phyloP scores from a whole-genome alignment of 2,888 invertebrate genomes.

The Aromia moschata region DNA sequence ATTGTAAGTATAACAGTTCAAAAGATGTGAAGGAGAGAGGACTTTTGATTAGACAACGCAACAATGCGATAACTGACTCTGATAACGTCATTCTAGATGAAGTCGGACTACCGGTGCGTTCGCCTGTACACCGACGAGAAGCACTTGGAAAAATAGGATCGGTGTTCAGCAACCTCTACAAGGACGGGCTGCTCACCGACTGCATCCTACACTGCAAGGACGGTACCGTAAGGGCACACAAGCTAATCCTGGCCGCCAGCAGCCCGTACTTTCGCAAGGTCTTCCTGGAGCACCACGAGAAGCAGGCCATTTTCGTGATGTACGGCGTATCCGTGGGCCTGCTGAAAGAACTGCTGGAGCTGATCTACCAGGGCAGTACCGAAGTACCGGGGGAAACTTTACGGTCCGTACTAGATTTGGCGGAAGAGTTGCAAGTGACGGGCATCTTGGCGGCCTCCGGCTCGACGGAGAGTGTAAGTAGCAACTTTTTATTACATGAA shows the following conservation, averaged over 20 bases:
- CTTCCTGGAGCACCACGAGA: slow-evolving; percentile 78
- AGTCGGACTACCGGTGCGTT: slow-evolving; percentile 40
- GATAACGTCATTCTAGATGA: slow-evolving; percentile 41
- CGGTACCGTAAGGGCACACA: slow-evolving; percentile 76
- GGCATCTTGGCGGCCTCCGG: slow-evolving; percentile 58
- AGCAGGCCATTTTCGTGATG: slow-evolving; percentile 74
- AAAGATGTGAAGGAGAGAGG: too few relatives aligned
- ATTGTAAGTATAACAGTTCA: too few relatives aligned
- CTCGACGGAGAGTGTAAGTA: slow-evolving; percentile 30
- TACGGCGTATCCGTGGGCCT: slow-evolving; percentile 73
- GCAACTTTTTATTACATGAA: too few relatives aligned
- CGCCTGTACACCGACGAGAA: slow-evolving; percentile 68
- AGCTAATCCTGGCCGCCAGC: slow-evolving; percentile 78
- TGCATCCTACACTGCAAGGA: slow-evolving; percentile 77
- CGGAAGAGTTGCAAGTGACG: slow-evolving; percentile 74
- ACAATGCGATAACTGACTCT: too few relatives aligned
- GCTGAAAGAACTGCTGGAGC: slow-evolving; percentile 72
- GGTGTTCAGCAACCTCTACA: slow-evolving; percentile 74
- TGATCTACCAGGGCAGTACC: slow-evolving; percentile 77
- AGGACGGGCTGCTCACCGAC: slow-evolving; percentile 75
- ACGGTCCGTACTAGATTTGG: slow-evolving; percentile 72
- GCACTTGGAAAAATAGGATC: slow-evolving; percentile 75
- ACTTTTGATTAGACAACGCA: too few relatives aligned
- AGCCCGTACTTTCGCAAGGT: slow-evolving; percentile 81
- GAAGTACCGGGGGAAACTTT: slow-evolving; percentile 73